Evolutionary conservation across 2,888 invertebrate genomes (phyloP).

Genomic region (Cheilosia vernalis): DNA sequence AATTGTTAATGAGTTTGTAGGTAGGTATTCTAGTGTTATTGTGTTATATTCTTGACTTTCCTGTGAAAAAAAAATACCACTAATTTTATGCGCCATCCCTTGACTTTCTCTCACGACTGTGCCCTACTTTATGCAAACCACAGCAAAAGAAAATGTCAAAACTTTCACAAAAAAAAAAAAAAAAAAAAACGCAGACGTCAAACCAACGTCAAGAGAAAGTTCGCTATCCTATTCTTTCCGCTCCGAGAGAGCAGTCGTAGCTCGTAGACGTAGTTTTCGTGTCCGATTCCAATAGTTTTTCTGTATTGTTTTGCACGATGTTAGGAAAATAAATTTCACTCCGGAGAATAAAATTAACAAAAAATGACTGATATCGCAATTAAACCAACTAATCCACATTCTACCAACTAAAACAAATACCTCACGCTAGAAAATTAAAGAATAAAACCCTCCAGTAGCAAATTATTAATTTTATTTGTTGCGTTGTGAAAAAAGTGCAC

Average conservation of each 20-base stretch:
- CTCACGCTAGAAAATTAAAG: conserved; percentile 9
- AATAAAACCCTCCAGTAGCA: conserved; percentile 16
- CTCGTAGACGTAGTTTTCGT: conserved; percentile 11
- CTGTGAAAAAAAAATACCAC: too few relatives aligned
- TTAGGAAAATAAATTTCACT: conserved; percentile 64
- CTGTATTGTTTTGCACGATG: conserved; percentile 56
- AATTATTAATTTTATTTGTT: conserved; percentile 18
- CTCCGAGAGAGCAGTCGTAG: conserved; percentile 46
- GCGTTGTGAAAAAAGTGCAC: conserved; percentile 54
- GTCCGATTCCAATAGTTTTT: conserved; percentile 55
- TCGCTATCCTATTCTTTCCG: conserved; percentile 45
- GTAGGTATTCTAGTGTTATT: too few relatives aligned
- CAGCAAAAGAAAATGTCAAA: conserved; percentile 51
- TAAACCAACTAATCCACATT: conserved; percentile 47
- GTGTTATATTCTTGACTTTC: too few relatives aligned
- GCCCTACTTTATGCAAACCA: conserved; percentile 21
- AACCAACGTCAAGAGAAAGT: conserved; percentile 63
- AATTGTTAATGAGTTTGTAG: too few relatives aligned
- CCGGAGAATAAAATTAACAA: conserved; percentile 48
- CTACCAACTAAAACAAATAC: conserved; percentile 43
- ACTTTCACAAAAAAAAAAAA: neutral
- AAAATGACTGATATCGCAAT: conserved; percentile 62
- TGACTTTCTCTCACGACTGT: conserved; percentile 24
- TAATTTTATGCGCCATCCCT: too few relatives aligned
- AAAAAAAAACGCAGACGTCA: conserved; percentile 63